These are phyloP conservation scores for Listronotus bonariensis DNA, from an alignment of 1,140 invertebrate species.

Conservation along the genomic window DNA sequence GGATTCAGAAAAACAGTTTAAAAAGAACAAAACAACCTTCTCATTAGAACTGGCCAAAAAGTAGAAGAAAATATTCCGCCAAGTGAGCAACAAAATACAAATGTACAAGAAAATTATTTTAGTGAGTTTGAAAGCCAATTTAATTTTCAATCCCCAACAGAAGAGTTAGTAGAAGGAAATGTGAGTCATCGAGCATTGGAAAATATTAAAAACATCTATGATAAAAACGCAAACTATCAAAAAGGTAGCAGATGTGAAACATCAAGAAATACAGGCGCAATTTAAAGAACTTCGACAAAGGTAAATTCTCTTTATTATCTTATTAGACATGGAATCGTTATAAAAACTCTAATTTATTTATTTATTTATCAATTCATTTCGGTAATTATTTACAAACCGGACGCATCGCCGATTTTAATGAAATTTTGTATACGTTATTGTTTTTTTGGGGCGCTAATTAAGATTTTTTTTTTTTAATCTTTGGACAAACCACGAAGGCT, in stretches of 20 bases:
- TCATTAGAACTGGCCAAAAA: slow-evolving; percentile 2
- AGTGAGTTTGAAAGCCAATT: slow-evolving; percentile 13
- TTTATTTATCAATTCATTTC: no score
- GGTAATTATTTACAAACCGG: no score
- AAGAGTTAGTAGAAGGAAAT: slow-evolving; percentile 13
- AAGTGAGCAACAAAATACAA: no score
- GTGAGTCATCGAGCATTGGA: slow-evolving; percentile 24
- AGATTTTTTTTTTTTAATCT: no score
- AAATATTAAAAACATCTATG: slow-evolving; percentile 39
- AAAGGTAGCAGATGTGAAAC: slow-evolving; percentile 38
- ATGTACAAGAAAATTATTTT: not conserved
- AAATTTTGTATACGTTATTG: no score
- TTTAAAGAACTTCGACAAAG: slow-evolving; percentile 42
- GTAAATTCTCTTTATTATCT: slow-evolving; percentile 15
- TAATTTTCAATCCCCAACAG: slow-evolving; percentile 8
- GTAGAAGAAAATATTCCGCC: not conserved
- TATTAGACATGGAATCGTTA: no score
- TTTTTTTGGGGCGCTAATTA: no score
- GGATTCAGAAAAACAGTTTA: slow-evolving; percentile 15
- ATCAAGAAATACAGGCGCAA: slow-evolving; percentile 44
- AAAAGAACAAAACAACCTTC: slow-evolving; percentile 14
- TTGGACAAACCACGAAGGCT: no score
- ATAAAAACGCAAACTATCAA: slow-evolving; percentile 50
- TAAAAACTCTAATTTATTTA: no score
- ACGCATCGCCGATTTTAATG: no score